A percentile compares a stretch with the other conserved stretches of the same genome.
phyloP scores from a whole-genome alignment of 2,888 invertebrate genomes.

The Nebria brevicollis region DNA sequence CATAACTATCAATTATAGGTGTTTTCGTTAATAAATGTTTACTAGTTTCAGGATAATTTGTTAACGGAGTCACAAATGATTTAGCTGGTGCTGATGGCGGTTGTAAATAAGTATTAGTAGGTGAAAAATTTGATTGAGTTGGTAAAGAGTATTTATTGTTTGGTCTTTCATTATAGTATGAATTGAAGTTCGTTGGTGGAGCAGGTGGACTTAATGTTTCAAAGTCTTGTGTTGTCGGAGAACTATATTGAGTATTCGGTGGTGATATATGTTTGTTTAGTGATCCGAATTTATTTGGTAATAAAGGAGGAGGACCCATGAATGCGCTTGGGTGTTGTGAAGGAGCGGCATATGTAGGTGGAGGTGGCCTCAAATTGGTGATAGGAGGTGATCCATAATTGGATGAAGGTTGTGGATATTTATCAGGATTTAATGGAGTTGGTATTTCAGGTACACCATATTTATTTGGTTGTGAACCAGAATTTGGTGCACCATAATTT shows the following conservation, averaged over 20 bases:
- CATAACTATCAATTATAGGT: constrained; percentile 55
- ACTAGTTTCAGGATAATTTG: constrained; percentile 13
- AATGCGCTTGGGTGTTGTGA: constrained; percentile 23
- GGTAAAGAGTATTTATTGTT: constrained; percentile 11
- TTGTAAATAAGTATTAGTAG: constrained; percentile 29
- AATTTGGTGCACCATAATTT: constrained; percentile 35
- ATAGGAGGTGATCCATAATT: constrained; percentile 34
- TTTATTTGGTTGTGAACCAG: constrained; percentile 54
- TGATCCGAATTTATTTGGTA: constrained; percentile 41
- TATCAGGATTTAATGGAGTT: constrained; percentile 6
- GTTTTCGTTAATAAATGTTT: background rate
- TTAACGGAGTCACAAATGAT: constrained; percentile 49
- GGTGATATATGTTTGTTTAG: constrained; percentile 49
- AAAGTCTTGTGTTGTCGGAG: constrained; percentile 17
- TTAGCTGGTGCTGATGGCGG: constrained; percentile 39
- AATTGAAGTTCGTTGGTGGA: background rate
- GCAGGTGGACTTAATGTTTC: constrained; percentile 34
- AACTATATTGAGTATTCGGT: constrained; percentile 40
- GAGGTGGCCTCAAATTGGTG: constrained; percentile 20
- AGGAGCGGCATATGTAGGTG: constrained; percentile 35
- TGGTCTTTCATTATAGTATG: constrained; percentile 23
- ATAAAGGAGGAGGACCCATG: constrained; percentile 44
- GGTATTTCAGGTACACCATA: constrained; percentile 52
- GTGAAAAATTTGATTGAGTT: background rate
- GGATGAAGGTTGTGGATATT: constrained; percentile 21